phyloP scores from a whole-genome alignment of 2,797 vertebrate species.

The Pseudochirops corinnae region DNA sequence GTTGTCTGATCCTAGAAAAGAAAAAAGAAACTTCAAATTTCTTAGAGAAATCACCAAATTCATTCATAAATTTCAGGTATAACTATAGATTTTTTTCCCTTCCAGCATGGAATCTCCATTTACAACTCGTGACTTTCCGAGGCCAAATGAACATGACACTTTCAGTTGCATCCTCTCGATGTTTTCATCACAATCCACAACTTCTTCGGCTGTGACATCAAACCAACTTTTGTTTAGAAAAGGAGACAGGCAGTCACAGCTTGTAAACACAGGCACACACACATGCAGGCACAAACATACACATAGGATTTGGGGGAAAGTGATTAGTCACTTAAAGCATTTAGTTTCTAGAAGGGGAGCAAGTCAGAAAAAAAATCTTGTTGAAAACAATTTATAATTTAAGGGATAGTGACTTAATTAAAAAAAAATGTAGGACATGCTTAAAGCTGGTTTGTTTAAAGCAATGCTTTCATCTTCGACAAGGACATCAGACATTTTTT shows the following conservation, averaged over 20 bases:
- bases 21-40: constrained; percentile 51
- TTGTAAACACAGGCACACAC: constrained; percentile 5
- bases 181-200: constrained; percentile 28
- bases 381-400: constrained; percentile 41
- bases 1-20: constrained; percentile 63
- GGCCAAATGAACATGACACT: constrained; percentile 15
- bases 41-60: constrained; percentile 61
- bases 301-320: neutral
- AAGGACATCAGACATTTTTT: neutral
- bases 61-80: constrained; percentile 46
- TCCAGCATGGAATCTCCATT: constrained; percentile 4
- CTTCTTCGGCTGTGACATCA: constrained; percentile 31
- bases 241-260: constrained; percentile 8
- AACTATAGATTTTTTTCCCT: neutral
- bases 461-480: neutral
- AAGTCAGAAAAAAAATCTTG: constrained; percentile 47
- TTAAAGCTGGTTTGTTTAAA: neutral
- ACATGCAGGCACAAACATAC: neutral
- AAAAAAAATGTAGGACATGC: neutral
- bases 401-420: constrained; percentile 3
- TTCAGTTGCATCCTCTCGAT: neutral
- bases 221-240: constrained; percentile 26
- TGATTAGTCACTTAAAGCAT: constrained; percentile 19
- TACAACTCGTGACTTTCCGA: constrained; percentile 29
- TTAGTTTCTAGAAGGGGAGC: constrained; percentile 21